Base-by-base conservation (phyloP, 2,797 vertebrate species). In the Melanotaenia pygmaea region DNA sequence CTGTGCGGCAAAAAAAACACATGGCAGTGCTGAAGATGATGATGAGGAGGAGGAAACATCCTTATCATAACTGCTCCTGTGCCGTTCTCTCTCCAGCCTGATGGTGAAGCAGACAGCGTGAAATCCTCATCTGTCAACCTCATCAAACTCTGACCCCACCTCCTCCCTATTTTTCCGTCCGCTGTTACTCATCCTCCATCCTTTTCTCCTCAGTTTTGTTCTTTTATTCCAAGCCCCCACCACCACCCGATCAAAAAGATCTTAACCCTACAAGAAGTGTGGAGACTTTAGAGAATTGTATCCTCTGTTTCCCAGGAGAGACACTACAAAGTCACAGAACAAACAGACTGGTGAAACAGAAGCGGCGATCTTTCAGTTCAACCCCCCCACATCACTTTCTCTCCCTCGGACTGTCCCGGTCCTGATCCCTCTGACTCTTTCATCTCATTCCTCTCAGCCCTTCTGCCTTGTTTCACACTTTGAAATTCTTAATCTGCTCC, bases 261-360 rank as follows among this genome's bases (percentile, higher is more conserved):
- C 74, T 82, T 86, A 86, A 91, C 87, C 90, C 77, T 34, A 82
- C 81, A 88, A 80, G 75, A 89, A 86, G 79, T 62, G 0, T 35
- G 20, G 63, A 83, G 71, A 80, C 79, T 77, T 75, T 79, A 54
- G 74, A 78, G 78, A 76, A 68, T 82, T 81, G 70, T 56, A 77
- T 71, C 72, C 77, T 65, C 26, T 3, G 53, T 53, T 81, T 84
- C 88, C 81, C 81, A 63, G 72, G 85, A 80, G 88, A 80, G 67
- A 72, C 16, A 32, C 75, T 63, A 74, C 80, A 88, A 85, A 90
- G 85, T 79, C 67, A 16, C 58, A 73, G 76, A 87, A 64, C 81
- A 72, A 84, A 84, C 79, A 74, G 77, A 85, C 63, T 72, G 74
- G 28, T 79, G 81, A 79, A 85, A 77, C 34, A 77, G 72, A 83